Base-by-base conservation (phyloP, 1,140 invertebrate genomes). In the Armadillidium nasatum region DNA sequence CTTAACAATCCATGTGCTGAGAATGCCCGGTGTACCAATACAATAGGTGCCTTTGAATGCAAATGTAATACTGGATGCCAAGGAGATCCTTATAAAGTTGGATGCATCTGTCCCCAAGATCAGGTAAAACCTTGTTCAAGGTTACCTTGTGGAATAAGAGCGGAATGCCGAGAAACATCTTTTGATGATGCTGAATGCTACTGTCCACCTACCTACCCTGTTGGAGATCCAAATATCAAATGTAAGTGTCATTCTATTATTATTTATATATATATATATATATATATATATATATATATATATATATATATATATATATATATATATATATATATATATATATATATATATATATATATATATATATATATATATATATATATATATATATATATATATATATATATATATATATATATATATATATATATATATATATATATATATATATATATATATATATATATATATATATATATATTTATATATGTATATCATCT, bases 221-320 rank as follows among this genome's bases (percentile, higher is more conserved):
- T 89, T 71, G 94, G 94, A 66, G 92, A 96, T 88, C 92, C 94
- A 11, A 89, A 90, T 80, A 88, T 90, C 80, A 89, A 92, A 88
- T 95, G 94, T 94, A 88, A 83, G 82, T 83, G 6, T 6, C 33
- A 33, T 33, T 33, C 6, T n/a, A n/a, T n/a, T n/a, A n/a, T n/a
- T n/a, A n/a, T n/a, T 33, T 33, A 33, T 33, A 33, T 33, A 33
- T 33, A 33, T 33, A 33, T 33, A 33, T 33, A 33, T 33, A 33
- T 33, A 33, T 33, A 33, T 33, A 33, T 33, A 33, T 33, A n/a
- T n/a, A n/a, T n/a, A n/a, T n/a, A n/a, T n/a, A n/a, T n/a, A n/a
- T n/a, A n/a, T n/a, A n/a, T n/a, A n/a, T n/a, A n/a, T n/a, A n/a
- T n/a, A n/a, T n/a, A n/a, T n/a, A n/a, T n/a, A n/a, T n/a, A n/a